phyloP scores from a whole-genome alignment of 2,888 invertebrate genomes.

The Stenotaenia linearis region DNA sequence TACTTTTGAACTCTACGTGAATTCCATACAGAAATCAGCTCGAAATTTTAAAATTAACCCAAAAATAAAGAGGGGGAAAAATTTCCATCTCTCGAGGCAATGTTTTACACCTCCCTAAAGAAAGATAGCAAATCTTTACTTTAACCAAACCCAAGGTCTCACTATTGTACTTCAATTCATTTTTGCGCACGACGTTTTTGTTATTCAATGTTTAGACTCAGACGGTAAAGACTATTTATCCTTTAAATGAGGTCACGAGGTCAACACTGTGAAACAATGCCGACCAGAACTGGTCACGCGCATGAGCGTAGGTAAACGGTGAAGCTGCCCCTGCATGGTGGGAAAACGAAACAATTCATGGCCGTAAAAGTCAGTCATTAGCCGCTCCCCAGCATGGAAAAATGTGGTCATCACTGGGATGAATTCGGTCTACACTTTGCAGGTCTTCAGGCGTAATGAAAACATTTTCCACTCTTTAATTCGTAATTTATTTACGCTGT shows the following conservation, averaged over 20 bases:
- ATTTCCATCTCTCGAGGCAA: too few species aligned
- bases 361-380: constrained; percentile 26
- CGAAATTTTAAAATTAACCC: too few species aligned
- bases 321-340: not conserved
- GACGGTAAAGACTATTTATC: not conserved
- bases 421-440: not conserved
- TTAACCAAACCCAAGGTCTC: not conserved
- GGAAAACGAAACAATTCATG: constrained; percentile 3
- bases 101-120: too few species aligned
- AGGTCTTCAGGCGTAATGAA: constrained; percentile 11
- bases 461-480: constrained; percentile 4
- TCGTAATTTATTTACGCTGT: not conserved
- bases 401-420: constrained; percentile 8
- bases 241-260: constrained; percentile 1
- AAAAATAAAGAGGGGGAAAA: too few species aligned
- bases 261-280: not conserved
- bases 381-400: constrained; percentile 26
- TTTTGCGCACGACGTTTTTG: not conserved
- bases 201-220: not conserved
- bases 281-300: not conserved
- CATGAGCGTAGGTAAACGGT: not conserved
- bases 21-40: too few species aligned
- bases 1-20: too few species aligned
- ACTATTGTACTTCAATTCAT: not conserved
- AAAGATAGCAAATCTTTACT: not conserved